Evolutionary conservation across 2,113 vertebrate species (phyloP).

Genomic region (Ellobius talpinus): DNA sequence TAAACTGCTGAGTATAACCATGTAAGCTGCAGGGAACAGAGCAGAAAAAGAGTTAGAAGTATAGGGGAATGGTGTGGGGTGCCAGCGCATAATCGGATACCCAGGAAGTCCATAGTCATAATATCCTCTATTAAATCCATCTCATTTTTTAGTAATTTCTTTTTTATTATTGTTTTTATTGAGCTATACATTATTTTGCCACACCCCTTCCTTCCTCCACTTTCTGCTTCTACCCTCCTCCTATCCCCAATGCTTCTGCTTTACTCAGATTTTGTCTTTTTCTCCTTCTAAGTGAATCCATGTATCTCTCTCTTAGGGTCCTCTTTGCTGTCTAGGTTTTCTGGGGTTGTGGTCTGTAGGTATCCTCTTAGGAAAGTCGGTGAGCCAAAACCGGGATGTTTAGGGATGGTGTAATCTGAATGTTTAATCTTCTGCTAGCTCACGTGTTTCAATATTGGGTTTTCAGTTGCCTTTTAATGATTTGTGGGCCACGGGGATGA

Average conservation of each 20-base stretch:
- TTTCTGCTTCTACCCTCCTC: too few relatives aligned
- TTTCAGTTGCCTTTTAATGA: not conserved
- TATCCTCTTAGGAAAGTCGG: not conserved
- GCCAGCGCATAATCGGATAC: not conserved
- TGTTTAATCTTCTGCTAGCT: too few relatives aligned
- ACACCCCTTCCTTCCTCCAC: too few relatives aligned
- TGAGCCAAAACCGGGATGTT: not conserved
- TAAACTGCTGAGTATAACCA: not conserved
- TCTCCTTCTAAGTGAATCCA: too few relatives aligned
- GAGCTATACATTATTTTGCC: too few relatives aligned
- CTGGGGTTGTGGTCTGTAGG: too few relatives aligned
- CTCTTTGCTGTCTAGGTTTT: too few relatives aligned
- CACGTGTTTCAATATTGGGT: not conserved
- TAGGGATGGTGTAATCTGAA: not conserved
- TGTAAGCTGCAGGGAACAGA: not conserved
- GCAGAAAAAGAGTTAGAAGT: not conserved
- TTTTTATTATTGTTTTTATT: too few relatives aligned
- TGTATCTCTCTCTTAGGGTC: too few relatives aligned
- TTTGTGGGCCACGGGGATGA: not conserved
- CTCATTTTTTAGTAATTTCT: too few relatives aligned
- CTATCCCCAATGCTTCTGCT: accelerated
- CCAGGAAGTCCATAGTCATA: not conserved
- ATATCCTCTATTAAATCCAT: not conserved
- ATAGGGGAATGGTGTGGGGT: not conserved
- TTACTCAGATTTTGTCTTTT: too few relatives aligned